Evolutionary conservation across 2,888 invertebrate genomes (phyloP).

Genomic region (Hemistola chrysoprasaria): DNA sequence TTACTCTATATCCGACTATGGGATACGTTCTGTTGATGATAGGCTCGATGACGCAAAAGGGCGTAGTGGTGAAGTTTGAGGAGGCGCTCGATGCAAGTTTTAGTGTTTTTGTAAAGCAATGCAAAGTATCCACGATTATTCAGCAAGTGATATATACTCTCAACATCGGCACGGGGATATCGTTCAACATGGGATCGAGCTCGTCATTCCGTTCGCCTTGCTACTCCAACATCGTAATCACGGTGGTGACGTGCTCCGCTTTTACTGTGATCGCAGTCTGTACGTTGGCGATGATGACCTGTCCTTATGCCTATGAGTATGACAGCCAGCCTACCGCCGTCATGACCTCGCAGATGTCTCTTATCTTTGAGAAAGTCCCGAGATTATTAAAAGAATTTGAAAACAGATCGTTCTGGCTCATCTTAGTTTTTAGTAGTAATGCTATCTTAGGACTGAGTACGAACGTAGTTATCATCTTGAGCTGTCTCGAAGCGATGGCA

Average conservation of each 20-base stretch:
- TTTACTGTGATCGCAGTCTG: slow-evolving; percentile 42
- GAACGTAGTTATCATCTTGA: slow-evolving; percentile 42
- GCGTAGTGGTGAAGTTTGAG: slow-evolving; percentile 51
- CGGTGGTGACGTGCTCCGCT: slow-evolving; percentile 38
- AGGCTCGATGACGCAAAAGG: slow-evolving; percentile 67
- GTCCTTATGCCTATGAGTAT: slow-evolving; percentile 56
- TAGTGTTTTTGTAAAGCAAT: slow-evolving; percentile 35
- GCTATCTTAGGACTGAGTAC: slow-evolving; percentile 42
- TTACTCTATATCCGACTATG: slow-evolving; percentile 44
- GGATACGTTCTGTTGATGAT: slow-evolving; percentile 48
- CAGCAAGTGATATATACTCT: slow-evolving; percentile 45
- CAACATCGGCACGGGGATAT: slow-evolving; percentile 55
- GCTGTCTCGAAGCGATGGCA: slow-evolving; percentile 44
- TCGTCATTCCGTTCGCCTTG: slow-evolving; percentile 59
- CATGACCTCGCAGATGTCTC: slow-evolving; percentile 36
- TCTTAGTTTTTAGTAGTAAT: slow-evolving; percentile 46
- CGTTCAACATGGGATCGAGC: slow-evolving; percentile 49
- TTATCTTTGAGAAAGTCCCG: slow-evolving; percentile 59
- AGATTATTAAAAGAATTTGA: slow-evolving; percentile 50
- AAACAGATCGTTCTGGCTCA: slow-evolving; percentile 43
- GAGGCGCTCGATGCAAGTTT: slow-evolving; percentile 56
- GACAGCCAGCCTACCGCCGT: slow-evolving; percentile 34
- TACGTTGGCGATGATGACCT: slow-evolving; percentile 53
- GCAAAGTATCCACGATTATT: slow-evolving; percentile 39
- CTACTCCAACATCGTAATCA: slow-evolving; percentile 55